Conservation (phyloP, 1,140 invertebrate species). For the Dysdera silvatica region DNA sequence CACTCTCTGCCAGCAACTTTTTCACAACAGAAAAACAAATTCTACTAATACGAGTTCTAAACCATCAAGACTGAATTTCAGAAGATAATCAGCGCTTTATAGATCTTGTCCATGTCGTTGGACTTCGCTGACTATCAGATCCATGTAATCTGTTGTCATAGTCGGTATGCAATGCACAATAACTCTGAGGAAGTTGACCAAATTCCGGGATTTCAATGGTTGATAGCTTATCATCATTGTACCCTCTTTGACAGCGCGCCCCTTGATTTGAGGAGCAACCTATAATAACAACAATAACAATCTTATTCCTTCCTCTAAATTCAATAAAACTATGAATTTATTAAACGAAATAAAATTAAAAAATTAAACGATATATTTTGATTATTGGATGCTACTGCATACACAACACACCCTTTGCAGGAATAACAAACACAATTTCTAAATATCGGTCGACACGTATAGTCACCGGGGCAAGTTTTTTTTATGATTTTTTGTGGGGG, state of each 20-base stretch:
- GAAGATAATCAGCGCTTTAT: neutral
- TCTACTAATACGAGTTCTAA: too few species aligned
- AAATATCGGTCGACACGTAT: too few species aligned
- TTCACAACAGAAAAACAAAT: too few species aligned
- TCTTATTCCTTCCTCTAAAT: neutral
- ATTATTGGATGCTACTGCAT: too few species aligned
- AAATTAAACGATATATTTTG: too few species aligned
- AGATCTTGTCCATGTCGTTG: conserved; percentile 64
- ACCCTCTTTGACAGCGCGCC: conserved; percentile 86
- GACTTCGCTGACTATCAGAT: conserved; percentile 77
- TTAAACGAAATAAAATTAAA: neutral
- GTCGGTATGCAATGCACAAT: conserved; percentile 80
- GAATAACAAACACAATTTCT: too few species aligned
- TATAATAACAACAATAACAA: conserved; percentile 38
- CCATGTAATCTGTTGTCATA: conserved; percentile 67
- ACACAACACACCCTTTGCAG: too few species aligned
- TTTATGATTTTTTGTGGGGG: too few species aligned
- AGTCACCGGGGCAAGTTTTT: too few species aligned
- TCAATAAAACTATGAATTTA: neutral
- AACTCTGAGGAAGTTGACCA: conserved; percentile 87
- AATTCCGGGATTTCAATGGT: conserved; percentile 55
- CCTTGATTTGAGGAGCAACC: conserved; percentile 87
- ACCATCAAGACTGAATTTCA: too few species aligned
- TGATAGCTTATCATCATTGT: conserved; percentile 94
- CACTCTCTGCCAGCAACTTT: too few species aligned